Conservation (phyloP, 2,888 invertebrate species). For the Pinctada fucata region DNA sequence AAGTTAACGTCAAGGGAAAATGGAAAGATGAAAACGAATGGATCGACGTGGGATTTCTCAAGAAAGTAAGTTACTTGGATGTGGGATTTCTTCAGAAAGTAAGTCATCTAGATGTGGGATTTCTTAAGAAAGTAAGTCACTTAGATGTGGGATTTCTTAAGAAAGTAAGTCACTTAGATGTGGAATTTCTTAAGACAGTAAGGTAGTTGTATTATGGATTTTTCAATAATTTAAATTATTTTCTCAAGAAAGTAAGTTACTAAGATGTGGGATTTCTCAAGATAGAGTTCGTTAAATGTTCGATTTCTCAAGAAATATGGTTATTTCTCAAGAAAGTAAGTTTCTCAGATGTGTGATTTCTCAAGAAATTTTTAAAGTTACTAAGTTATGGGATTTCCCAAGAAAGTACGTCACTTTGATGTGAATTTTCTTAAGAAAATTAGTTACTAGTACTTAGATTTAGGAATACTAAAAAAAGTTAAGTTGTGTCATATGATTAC, state of each 20-base stretch:
- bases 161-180: slow-evolving; percentile 54
- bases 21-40: slow-evolving; percentile 69
- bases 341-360: neutral
- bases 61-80: slow-evolving; percentile 52
- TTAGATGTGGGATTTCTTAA: neutral
- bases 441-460: slow-evolving; percentile 36
- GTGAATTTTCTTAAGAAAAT: too few species aligned
- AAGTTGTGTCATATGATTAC: neutral
- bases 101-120: slow-evolving; percentile 56
- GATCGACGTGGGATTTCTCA: slow-evolving; percentile 66
- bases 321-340: slow-evolving; percentile 59
- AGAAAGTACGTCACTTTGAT: too few species aligned
- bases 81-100: neutral
- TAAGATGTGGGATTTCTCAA: slow-evolving; percentile 42
- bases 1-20: slow-evolving; percentile 68
- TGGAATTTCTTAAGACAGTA: slow-evolving; percentile 67
- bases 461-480: slow-evolving; percentile 67
- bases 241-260: slow-evolving; percentile 53
- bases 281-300: too few species aligned
- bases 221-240: slow-evolving; percentile 16
- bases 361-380: too few species aligned
- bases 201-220: slow-evolving; percentile 54
- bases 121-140: slow-evolving; percentile 59
- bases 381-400: too few species aligned
- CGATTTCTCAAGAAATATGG: neutral